Evolutionary conservation across 2,113 vertebrate species (phyloP).

Genomic region (Gymnorhina tibicen): DNA sequence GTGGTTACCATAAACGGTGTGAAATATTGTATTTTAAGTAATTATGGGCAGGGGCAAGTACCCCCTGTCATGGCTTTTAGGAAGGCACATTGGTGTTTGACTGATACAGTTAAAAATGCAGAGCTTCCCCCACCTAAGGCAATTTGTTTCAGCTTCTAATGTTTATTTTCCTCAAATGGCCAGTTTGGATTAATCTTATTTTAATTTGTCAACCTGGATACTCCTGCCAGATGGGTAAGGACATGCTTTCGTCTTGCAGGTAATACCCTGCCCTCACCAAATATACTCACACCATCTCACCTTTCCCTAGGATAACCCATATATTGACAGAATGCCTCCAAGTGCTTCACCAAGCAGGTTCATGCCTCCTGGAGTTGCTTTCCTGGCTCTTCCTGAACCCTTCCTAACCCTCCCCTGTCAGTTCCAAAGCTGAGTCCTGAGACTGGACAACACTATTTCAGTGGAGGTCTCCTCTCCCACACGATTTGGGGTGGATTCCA

Average conservation of each 20-base stretch:
- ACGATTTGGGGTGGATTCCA: background rate
- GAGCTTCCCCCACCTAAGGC: background rate
- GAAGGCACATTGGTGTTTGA: background rate
- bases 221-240: background rate
- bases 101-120: background rate
- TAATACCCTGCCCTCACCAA: background rate
- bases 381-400: background rate
- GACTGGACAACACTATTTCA: background rate
- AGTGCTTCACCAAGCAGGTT: background rate
- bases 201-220: background rate
- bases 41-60: background rate
- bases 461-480: background rate
- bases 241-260: background rate
- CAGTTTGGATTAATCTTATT: background rate
- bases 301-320: background rate
- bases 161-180: background rate
- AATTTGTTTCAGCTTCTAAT: background rate
- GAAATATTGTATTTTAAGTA: background rate
- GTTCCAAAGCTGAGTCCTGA: background rate
- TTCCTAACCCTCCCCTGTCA: background rate
- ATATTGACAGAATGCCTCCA: background rate
- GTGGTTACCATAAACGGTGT: background rate
- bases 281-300: background rate
- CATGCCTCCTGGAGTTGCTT: background rate
- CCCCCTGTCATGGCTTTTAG: background rate